Evolutionary conservation across 2,888 invertebrate genomes (phyloP).

Genomic region (Netelia virgata): DNA sequence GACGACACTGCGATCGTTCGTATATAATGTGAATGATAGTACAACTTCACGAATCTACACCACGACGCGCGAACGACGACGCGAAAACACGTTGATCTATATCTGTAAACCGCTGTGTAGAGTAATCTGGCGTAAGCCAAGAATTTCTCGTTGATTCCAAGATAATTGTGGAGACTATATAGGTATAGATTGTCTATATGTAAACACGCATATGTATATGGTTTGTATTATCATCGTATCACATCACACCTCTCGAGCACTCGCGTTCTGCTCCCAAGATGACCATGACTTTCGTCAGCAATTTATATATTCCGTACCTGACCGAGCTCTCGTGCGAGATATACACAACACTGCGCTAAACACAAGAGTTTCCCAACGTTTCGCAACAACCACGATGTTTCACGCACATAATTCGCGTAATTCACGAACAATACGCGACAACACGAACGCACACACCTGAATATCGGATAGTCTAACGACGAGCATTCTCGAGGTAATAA

Average conservation of each 20-base stretch:
- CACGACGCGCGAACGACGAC: neutral
- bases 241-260: constrained; percentile 73
- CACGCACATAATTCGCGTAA: constrained; percentile 26
- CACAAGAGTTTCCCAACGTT: constrained; percentile 26
- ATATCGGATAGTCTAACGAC: neutral
- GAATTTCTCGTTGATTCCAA: constrained; percentile 38
- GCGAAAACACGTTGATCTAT: neutral
- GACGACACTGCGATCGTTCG: constrained; percentile 24
- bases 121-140: constrained; percentile 40
- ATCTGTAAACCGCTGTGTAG: constrained; percentile 7
- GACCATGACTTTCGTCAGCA: constrained; percentile 80
- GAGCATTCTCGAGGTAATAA: constrained; percentile 43
- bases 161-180: constrained; percentile 25
- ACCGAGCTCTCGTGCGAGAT: constrained; percentile 34
- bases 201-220: constrained; percentile 6
- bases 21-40: constrained; percentile 60
- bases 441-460: constrained; percentile 39
- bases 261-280: constrained; percentile 73
- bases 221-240: constrained; percentile 63
- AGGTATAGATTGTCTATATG: constrained; percentile 11
- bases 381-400: constrained; percentile 23
- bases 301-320: constrained; percentile 69
- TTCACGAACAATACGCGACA: constrained; percentile 1
- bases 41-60: constrained; percentile 47
- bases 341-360: constrained; percentile 15